These are phyloP conservation scores for Aselliscus stoliczkanus DNA, from an alignment of 2,797 vertebrate genomes.

Conservation along the genomic window DNA sequence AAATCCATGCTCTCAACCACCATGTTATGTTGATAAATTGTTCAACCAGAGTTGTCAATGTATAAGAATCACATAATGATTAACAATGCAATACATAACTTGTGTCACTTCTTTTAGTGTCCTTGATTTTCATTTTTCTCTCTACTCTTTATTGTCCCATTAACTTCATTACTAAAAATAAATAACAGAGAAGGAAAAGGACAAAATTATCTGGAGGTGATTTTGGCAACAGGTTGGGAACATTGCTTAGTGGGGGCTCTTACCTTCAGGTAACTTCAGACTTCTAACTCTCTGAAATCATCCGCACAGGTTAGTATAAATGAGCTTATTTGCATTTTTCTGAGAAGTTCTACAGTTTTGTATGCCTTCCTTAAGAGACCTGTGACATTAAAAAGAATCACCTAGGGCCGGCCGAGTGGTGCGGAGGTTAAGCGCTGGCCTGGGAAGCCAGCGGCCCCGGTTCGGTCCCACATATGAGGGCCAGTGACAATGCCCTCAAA, in stretches of 20 bases:
- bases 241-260: background rate
- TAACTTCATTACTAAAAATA: background rate
- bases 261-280: background rate
- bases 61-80: background rate
- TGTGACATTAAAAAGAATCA: background rate
- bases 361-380: background rate
- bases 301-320: background rate
- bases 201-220: background rate
- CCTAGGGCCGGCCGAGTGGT: too few relatives aligned
- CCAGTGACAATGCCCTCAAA: too few relatives aligned
- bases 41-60: background rate
- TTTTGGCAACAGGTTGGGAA: background rate
- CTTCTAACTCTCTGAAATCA: background rate
- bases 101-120: background rate
- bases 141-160: background rate
- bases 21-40: background rate
- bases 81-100: background rate
- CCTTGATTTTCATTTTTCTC: slow-evolving; percentile 1
- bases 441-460: too few relatives aligned
- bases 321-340: background rate
- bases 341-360: background rate
- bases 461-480: too few relatives aligned
- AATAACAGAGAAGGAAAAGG: background rate
- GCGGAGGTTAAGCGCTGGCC: too few relatives aligned
- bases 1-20: background rate